Conservation (phyloP, 1,140 invertebrate species). For the Artemia franciscana region DNA sequence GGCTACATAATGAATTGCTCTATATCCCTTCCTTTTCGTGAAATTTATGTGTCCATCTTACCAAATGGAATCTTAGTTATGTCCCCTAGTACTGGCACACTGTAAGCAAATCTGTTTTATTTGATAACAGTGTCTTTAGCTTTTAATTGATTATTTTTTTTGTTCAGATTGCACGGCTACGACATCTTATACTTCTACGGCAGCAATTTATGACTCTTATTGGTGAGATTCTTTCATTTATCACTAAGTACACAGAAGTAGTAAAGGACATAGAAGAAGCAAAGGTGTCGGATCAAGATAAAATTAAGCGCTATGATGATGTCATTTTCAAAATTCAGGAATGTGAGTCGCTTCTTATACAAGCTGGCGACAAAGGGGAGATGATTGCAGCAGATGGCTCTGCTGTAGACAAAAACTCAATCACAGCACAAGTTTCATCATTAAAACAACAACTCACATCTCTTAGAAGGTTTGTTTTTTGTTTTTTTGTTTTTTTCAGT, state of each 20-base stretch:
- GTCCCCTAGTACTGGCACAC: neutral
- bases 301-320: constrained; percentile 66
- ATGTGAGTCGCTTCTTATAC: constrained; percentile 59
- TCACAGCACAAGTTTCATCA: constrained; percentile 61
- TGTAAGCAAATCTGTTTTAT: neutral
- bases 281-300: constrained; percentile 51
- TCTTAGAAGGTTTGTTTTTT: constrained; percentile 33
- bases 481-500: too few species aligned
- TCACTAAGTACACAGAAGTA: constrained; percentile 61
- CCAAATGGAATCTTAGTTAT: too few species aligned
- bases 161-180: constrained; percentile 26
- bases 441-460: constrained; percentile 58
- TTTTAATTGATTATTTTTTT: neutral
- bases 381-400: constrained; percentile 70
- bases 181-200: constrained; percentile 46
- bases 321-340: constrained; percentile 50
- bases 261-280: constrained; percentile 59
- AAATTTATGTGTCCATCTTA: too few species aligned
- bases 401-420: constrained; percentile 55
- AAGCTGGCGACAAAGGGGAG: constrained; percentile 69
- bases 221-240: constrained; percentile 61
- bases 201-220: constrained; percentile 67
- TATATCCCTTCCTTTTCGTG: too few species aligned
- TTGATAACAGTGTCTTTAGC: neutral
- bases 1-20: too few species aligned